Evolutionary conservation across 2,113 vertebrate genomes (phyloP), one percentile per base, ranked within the genome.

Genomic region (Corythornis cristatus): DNA sequence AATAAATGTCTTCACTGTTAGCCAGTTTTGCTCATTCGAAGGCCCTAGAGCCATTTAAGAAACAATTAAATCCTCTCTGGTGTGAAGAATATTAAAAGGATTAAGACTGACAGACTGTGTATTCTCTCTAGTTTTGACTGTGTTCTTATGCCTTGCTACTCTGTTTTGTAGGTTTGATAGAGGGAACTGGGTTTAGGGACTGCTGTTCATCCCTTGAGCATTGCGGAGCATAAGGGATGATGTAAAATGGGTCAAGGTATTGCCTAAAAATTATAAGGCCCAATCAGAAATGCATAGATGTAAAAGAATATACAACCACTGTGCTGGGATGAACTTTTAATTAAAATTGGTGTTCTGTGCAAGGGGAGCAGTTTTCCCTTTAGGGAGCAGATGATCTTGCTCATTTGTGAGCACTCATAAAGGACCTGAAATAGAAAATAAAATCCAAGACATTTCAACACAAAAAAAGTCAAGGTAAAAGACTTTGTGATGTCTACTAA

Each of bases 61-160:
- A 93, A 91, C 74, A 95, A 93, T 84, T 95, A 91, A 96, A 86
- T 91, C 22, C 83, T 91, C 83, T 93, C 83, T 95, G 78, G 29
- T 73, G 79, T 46, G 75, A 93, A 88, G 77, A 89, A 89, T 91
- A 84, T 90, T 95, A 76, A 82, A 91, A 87, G 62, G 53, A 88
- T 96, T 94, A 89, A 71, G 29, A 37, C 43, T 81, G 80, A 42
- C 45, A 85, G 86, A 78, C 42, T 2, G 0, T 65, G 22, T 75
- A 67, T 76, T 94, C 48, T 83, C 15, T 42, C 56, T 45, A 20
- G 68, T 77, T 96, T 67, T 15, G 1, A 29, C 54, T 93, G 20
- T 5, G 2, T 94, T 95, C 56, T 53, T 71, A 7, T 84, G 72
- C 66, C 54, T 88, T 76, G 25, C 45, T 93, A 2, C 70, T 86